Conservation (phyloP, 2,797 vertebrate species). For the Chaetodon trifasciatus region DNA sequence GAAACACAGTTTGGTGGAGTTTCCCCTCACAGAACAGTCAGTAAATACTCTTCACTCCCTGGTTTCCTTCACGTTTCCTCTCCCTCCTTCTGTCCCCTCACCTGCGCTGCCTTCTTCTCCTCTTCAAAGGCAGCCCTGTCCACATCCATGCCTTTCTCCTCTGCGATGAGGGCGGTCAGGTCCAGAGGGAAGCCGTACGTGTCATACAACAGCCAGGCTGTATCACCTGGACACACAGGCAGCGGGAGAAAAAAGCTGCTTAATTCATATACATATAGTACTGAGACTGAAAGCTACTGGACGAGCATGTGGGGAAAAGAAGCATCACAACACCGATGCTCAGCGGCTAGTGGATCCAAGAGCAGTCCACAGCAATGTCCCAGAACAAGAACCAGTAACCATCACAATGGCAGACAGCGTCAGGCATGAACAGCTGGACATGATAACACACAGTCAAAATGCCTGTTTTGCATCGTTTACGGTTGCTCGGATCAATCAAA, state of each 20-base stretch:
- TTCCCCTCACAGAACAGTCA: constrained; percentile 9
- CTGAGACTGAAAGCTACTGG: no score
- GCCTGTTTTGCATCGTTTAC: no score
- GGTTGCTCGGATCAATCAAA: no score
- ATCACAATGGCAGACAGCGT: no score
- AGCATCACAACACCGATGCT: no score
- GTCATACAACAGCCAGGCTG: constrained; percentile 97
- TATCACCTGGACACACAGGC: constrained; percentile 88
- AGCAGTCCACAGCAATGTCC: no score
- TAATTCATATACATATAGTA: neutral
- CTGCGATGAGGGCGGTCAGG: constrained; percentile 96
- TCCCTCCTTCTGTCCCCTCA: constrained; percentile 57
- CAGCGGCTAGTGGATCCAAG: no score
- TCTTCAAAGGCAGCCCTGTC: constrained; percentile 95
- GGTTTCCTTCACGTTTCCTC: neutral
- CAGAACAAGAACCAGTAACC: no score
- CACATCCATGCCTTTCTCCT: constrained; percentile 94
- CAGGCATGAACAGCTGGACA: no score
- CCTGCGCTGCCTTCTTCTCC: constrained; percentile 96
- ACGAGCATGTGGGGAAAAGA: no score
- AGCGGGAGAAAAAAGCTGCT: neutral
- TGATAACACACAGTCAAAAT: no score
- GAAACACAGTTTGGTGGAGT: constrained; percentile 19
- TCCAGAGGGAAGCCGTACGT: constrained; percentile 97
- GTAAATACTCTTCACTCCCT: neutral